These are phyloP conservation scores for Tor tambroides DNA, from an alignment of 2,113 vertebrate genomes.

Conservation along the genomic window DNA sequence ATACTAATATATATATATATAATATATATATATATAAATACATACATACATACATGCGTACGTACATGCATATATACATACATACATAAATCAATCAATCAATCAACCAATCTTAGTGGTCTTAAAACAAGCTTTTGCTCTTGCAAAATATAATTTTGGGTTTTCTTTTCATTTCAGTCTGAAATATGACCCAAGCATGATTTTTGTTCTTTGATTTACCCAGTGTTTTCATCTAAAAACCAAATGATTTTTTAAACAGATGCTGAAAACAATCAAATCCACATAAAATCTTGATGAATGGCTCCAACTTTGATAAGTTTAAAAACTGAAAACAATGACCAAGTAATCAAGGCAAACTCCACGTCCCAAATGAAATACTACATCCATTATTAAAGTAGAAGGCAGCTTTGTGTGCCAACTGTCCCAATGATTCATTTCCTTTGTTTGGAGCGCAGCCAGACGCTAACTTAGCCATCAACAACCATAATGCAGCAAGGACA, in stretches of 20 bases:
- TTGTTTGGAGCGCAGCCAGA: neutral
- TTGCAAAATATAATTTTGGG: neutral
- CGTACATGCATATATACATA: too few relatives aligned
- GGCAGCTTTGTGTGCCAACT: neutral
- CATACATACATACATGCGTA: too few relatives aligned
- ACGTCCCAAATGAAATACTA: neutral
- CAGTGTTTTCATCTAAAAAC: neutral
- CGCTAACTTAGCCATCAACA: neutral
- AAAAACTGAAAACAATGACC: neutral
- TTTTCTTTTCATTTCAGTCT: neutral
- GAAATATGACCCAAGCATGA: neutral
- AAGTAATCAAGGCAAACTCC: slow-evolving; percentile 6
- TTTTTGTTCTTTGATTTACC: neutral
- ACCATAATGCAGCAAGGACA: slow-evolving; percentile 3
- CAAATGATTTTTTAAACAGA: neutral
- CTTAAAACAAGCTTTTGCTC: neutral
- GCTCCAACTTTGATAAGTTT: neutral
- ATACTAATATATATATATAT: too few relatives aligned
- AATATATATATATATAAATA: too few relatives aligned
- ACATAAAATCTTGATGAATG: neutral
- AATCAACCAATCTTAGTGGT: too few relatives aligned
- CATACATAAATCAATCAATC: too few relatives aligned
- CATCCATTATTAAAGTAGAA: slow-evolving; percentile 1
- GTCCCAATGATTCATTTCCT: neutral
- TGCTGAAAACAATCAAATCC: neutral